Evolutionary conservation across 2,797 vertebrate species (phyloP).

Genomic region (Centropyge bicolor): DNA sequence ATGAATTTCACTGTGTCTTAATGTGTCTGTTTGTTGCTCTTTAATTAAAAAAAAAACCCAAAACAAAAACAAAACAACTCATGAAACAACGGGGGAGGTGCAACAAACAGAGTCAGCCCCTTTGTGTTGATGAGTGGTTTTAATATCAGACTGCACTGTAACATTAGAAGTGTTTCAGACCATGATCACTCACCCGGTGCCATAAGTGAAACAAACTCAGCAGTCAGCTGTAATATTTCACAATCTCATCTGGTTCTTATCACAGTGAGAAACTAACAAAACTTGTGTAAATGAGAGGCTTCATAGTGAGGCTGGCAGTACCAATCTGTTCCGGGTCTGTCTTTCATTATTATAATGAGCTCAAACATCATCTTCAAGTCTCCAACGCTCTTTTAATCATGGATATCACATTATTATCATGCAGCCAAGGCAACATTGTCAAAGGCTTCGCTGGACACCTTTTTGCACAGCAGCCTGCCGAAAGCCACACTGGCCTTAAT

Average conservation of each 20-base stretch:
- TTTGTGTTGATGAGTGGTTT: conserved; percentile 34
- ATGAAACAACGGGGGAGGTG: neutral
- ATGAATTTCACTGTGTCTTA: too few relatives aligned
- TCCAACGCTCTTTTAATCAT: neutral
- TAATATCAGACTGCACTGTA: conserved; percentile 9
- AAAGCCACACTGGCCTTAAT: conserved; percentile 26
- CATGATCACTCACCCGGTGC: neutral
- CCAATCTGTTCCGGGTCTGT: conserved; percentile 32
- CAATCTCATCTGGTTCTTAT: conserved; percentile 47
- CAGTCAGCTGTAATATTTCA: conserved; percentile 21
- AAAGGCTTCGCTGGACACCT: neutral
- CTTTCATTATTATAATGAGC: conserved; percentile 38
- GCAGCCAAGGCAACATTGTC: conserved; percentile 17
- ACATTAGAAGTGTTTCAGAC: conserved; percentile 27
- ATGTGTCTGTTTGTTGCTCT: too few relatives aligned
- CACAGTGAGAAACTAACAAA: conserved; percentile 36
- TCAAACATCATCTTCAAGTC: conserved; percentile 28
- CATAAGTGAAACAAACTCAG: conserved; percentile 26
- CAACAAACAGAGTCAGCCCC: conserved; percentile 4
- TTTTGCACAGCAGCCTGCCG: conserved; percentile 1
- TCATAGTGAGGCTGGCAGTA: conserved; percentile 17
- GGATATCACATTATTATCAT: conserved; percentile 22
- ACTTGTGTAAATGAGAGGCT: conserved; percentile 15
- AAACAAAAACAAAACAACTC: neutral
- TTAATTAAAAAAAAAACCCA: neutral